phyloP scores from a whole-genome alignment of 1,140 invertebrate species.

The Bombus fervidus region DNA sequence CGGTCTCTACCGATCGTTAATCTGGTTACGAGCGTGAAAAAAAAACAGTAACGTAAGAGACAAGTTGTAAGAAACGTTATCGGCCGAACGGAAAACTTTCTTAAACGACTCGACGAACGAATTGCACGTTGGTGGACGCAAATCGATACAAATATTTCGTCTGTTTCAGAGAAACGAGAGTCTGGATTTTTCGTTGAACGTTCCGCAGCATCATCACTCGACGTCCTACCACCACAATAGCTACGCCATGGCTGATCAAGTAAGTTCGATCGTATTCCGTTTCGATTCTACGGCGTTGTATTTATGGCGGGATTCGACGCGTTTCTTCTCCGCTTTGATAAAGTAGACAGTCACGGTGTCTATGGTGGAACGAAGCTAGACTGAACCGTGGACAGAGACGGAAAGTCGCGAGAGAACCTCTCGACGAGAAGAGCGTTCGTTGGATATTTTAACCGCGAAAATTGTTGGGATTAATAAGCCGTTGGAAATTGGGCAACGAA shows the following conservation, averaged over 20 bases:
- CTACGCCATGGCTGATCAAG: conserved; percentile 91
- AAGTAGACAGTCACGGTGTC: too few relatives aligned
- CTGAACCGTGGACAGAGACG: too few relatives aligned
- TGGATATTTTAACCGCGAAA: neutral
- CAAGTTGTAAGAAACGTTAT: too few relatives aligned
- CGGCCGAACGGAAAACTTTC: too few relatives aligned
- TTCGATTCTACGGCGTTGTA: too few relatives aligned
- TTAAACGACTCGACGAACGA: neutral
- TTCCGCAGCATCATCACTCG: conserved; percentile 84
- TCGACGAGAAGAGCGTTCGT: too few relatives aligned
- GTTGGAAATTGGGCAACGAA: neutral
- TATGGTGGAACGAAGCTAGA: too few relatives aligned
- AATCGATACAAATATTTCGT: conserved; percentile 61
- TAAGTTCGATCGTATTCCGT: conserved; percentile 72
- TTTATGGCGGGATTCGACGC: too few relatives aligned
- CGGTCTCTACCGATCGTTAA: too few relatives aligned
- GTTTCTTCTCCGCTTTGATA: too few relatives aligned
- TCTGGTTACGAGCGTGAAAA: neutral
- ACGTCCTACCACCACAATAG: conserved; percentile 84
- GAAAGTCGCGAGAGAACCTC: too few relatives aligned
- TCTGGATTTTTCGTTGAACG: conserved; percentile 87
- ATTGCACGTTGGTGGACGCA: neutral
- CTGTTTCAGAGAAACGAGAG: conserved; percentile 90
- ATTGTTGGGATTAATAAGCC: neutral
- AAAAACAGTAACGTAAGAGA: neutral